Conservation (phyloP, 2,113 vertebrate species). For the Eulemur rufifrons region DNA sequence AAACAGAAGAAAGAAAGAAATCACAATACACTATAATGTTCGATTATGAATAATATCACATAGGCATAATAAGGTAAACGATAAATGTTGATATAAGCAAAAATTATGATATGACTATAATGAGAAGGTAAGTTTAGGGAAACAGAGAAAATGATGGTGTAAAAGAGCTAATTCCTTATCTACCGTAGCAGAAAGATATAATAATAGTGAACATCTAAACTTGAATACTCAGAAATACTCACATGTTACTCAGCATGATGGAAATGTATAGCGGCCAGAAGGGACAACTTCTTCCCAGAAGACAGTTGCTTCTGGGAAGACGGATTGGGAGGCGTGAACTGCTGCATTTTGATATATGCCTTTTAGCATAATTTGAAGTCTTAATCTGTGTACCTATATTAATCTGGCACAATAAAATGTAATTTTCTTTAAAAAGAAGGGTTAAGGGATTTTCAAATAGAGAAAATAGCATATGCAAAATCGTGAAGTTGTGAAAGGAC, state of each 20-base stretch:
- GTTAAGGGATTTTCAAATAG: background rate
- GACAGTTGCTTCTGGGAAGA: background rate
- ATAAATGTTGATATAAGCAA: background rate
- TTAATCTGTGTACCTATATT: background rate
- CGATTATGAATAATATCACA: background rate
- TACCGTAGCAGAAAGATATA: background rate
- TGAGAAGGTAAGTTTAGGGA: background rate
- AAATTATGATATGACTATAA: background rate
- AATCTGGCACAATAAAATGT: slow-evolving; percentile 15
- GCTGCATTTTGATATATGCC: background rate
- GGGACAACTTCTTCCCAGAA: background rate
- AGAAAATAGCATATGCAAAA: background rate
- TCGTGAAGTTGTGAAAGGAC: background rate
- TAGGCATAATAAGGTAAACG: background rate
- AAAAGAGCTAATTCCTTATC: background rate
- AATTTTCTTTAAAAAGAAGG: background rate
- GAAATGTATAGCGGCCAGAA: background rate
- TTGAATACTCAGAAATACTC: background rate
- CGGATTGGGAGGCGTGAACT: background rate
- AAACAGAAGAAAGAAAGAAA: slow-evolving; percentile 16
- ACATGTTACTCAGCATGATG: background rate
- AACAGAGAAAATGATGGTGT: background rate
- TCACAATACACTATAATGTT: background rate
- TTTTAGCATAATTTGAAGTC: background rate
- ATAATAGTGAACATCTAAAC: background rate